phyloP scores from a whole-genome alignment of 1,140 invertebrate genomes.

The Psilanteris sp. region DNA sequence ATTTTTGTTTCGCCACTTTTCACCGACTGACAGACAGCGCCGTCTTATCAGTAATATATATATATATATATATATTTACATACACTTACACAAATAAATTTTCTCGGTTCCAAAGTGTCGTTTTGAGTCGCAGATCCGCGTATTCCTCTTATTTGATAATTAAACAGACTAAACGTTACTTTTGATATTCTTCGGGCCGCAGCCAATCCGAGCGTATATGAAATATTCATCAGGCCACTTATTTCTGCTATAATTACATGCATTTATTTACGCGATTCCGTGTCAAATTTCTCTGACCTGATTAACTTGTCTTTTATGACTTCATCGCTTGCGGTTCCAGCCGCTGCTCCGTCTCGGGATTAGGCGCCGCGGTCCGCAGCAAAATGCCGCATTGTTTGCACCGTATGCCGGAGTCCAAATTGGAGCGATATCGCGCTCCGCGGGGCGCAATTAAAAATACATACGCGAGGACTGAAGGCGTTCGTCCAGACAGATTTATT shows the following conservation, averaged over 20 bases:
- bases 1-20: constrained; percentile 52
- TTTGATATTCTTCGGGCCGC: background rate
- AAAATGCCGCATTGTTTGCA: no score
- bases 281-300: constrained; percentile 23
- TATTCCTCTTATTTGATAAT: constrained; percentile 21
- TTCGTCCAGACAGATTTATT: no score
- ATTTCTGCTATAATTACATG: constrained; percentile 8
- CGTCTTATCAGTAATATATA: constrained; percentile 47
- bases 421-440: no score
- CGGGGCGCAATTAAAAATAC: no score
- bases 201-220: background rate
- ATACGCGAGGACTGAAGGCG: no score
- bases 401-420: no score
- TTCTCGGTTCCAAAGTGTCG: constrained; percentile 19
- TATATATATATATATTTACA: no score
- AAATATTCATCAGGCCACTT: constrained; percentile 11
- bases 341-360: no score
- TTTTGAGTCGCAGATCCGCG: constrained; percentile 29
- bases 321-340: no score
- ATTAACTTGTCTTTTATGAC: constrained; percentile 4
- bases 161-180: constrained; percentile 16
- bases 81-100: no score
- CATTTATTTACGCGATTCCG: constrained; percentile 4
- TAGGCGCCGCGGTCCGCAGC: no score
- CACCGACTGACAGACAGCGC: constrained; percentile 42